Conservation (phyloP, 1,140 invertebrate genomes). For the Scaptomyza montana region DNA sequence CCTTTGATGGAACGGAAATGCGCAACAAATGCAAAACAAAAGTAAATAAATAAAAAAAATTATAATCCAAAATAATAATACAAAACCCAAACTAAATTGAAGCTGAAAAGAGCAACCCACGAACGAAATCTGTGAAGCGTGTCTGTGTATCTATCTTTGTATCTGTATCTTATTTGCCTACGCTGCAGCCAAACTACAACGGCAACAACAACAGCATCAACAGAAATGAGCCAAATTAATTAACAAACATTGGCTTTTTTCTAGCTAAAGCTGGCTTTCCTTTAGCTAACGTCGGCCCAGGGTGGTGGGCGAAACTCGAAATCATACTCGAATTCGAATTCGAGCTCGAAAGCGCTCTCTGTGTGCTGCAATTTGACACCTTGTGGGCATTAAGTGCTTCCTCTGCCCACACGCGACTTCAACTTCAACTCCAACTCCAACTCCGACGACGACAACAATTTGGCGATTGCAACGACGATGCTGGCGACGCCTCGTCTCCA, state of each 20-base stretch:
- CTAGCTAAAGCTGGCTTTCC: constrained; percentile 35
- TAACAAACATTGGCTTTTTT: constrained; percentile 53
- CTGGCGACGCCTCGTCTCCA: constrained; percentile 65
- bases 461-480: constrained; percentile 19
- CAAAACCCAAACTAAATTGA: constrained; percentile 12
- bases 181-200: constrained; percentile 50
- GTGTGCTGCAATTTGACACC: constrained; percentile 81
- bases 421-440: constrained; percentile 14
- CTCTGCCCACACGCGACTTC: constrained; percentile 72
- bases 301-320: constrained; percentile 63
- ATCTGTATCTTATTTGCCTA: constrained; percentile 69
- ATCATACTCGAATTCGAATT: constrained; percentile 17
- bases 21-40: constrained; percentile 25
- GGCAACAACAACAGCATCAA: constrained; percentile 8
- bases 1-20: constrained; percentile 39
- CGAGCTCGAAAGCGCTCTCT: constrained; percentile 38
- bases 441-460: constrained; percentile 25
- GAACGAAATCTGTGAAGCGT: constrained; percentile 48
- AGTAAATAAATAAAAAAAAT: not conserved
- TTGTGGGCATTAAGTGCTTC: constrained; percentile 83
- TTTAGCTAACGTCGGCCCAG: constrained; percentile 23
- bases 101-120: constrained; percentile 29
- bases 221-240: constrained; percentile 65
- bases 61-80: too few species aligned
- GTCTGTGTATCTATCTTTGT: constrained; percentile 21